A percentile compares a stretch with the other conserved stretches of the same genome.
Evolutionary conservation across 2,113 vertebrate genomes (phyloP).

Genomic region (Chaetorhynchus papuensis): DNA sequence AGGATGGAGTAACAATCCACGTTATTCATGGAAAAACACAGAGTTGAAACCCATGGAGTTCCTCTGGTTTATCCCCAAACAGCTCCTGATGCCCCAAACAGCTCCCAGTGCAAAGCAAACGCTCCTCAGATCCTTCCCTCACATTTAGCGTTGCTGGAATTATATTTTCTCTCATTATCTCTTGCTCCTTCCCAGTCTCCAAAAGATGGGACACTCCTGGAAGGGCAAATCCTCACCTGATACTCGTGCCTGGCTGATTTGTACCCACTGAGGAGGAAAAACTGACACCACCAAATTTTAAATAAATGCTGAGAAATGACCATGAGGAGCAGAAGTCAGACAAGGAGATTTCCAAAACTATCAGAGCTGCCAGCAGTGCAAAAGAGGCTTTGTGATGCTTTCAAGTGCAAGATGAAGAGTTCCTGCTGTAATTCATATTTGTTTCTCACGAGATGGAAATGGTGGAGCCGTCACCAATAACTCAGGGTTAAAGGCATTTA

Average conservation of each 20-base stretch:
- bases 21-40: neutral
- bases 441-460: neutral
- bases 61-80: neutral
- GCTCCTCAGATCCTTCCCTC: neutral
- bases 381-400: neutral
- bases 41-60: neutral
- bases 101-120: neutral
- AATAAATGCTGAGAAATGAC: neutral
- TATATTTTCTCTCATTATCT: neutral
- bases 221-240: neutral
- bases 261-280: fast-evolving
- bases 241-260: neutral
- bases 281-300: neutral
- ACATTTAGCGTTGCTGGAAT: neutral
- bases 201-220: fast-evolving
- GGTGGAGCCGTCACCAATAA: neutral
- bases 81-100: neutral
- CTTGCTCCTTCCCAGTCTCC: neutral
- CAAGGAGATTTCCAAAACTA: neutral
- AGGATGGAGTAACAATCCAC: neutral
- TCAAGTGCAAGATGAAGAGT: neutral
- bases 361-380: neutral
- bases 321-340: neutral
- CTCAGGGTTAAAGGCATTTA: neutral
- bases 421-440: neutral